Percentiles rank a stretch among this genome's conserved stretches.
Conservation (phyloP, 53 echinoderm and acorn worm species). For the Paracentrotus lividus region DNA sequence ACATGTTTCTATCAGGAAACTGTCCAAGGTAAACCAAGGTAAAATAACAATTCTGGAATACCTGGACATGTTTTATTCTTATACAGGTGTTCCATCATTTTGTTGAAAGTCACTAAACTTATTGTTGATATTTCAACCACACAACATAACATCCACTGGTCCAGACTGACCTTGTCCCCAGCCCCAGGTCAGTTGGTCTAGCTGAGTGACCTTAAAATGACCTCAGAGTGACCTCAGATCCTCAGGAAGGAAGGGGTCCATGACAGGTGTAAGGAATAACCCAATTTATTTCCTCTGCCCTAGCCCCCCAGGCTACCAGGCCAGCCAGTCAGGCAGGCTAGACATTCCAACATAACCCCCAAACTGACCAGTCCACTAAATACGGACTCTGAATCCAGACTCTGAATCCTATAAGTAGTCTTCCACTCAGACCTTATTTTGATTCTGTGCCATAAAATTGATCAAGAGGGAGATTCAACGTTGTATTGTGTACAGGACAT, state of each 20-base stretch:
- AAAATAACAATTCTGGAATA: too few species aligned
- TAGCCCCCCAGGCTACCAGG: not conserved
- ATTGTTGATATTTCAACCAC: not conserved
- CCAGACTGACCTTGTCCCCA: slow-evolving; percentile 4
- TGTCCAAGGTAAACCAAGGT: too few species aligned
- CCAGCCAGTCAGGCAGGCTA: not conserved
- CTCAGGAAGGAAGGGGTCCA: not conserved
- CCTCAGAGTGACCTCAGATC: not conserved
- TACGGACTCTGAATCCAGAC: too few species aligned
- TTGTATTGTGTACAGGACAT: too few species aligned
- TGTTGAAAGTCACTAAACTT: too few species aligned
- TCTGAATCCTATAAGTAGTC: not conserved
- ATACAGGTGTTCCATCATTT: too few species aligned
- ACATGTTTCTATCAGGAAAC: too few species aligned
- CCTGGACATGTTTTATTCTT: too few species aligned
- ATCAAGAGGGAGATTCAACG: too few species aligned
- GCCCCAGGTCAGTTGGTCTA: not conserved
- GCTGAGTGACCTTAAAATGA: not conserved
- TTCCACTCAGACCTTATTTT: not conserved
- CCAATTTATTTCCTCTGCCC: slow-evolving; percentile 16
- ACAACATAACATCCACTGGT: not conserved
- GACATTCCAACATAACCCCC: slow-evolving; percentile 16
- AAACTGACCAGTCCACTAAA: not conserved
- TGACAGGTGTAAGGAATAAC: slow-evolving; percentile 17
- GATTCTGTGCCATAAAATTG: too few species aligned